These are phyloP conservation scores for Torymus texanus DNA, from an alignment of 2,888 invertebrate species.

Conservation along the genomic window DNA sequence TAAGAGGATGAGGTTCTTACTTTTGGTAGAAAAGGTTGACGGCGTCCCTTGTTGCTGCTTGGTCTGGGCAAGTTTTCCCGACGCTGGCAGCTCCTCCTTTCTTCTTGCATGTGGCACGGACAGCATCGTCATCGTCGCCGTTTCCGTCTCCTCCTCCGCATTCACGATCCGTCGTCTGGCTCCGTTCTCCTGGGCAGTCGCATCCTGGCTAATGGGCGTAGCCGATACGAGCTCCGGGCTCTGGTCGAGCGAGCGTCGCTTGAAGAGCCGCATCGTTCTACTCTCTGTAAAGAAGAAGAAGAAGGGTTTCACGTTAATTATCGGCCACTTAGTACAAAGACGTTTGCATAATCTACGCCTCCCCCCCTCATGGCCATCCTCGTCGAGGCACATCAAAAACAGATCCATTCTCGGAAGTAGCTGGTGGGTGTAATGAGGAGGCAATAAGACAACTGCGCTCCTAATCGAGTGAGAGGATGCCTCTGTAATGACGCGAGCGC, in stretches of 20 bases:
- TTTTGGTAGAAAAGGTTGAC: slow-evolving; percentile 69
- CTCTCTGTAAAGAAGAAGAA: slow-evolving; percentile 47
- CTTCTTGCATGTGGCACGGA: slow-evolving; percentile 25
- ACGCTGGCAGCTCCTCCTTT: slow-evolving; percentile 9
- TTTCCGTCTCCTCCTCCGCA: neutral
- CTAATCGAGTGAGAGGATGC: too few relatives aligned
- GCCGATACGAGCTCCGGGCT: slow-evolving; percentile 78
- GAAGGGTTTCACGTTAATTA: neutral
- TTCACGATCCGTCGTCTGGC: neutral
- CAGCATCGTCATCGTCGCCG: neutral
- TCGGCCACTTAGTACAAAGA: too few relatives aligned
- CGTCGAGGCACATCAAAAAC: neutral
- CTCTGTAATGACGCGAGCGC: too few relatives aligned
- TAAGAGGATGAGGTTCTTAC: slow-evolving; percentile 57
- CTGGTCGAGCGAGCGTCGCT: slow-evolving; percentile 77
- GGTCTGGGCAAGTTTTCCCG: slow-evolving; percentile 45
- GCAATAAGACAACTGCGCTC: too few relatives aligned
- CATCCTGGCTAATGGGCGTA: slow-evolving; percentile 67
- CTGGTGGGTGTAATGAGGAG: too few relatives aligned
- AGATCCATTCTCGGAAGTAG: neutral
- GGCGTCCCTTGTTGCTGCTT: slow-evolving; percentile 60
- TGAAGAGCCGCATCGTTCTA: slow-evolving; percentile 77
- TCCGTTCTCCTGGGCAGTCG: neutral
- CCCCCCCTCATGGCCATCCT: too few relatives aligned
- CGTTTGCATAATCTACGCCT: too few relatives aligned